A percentile compares a stretch with the other conserved stretches of the same genome.
These are phyloP conservation scores for Anagrus nilaparvatae DNA, from an alignment of 1,140 invertebrate genomes.

Conservation along the genomic window DNA sequence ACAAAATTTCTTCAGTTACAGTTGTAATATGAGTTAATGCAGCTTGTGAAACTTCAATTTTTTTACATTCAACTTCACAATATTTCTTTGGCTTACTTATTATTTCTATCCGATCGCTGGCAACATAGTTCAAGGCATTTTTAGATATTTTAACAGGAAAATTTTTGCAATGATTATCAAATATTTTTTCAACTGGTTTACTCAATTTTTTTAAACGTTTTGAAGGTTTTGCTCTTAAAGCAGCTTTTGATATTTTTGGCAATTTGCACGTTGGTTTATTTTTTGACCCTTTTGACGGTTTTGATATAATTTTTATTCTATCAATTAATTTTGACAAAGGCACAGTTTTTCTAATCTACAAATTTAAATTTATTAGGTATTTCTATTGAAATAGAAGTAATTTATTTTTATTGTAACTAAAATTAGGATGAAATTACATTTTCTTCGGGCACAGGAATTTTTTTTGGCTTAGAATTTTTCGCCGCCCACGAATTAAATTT, in stretches of 20 bases:
- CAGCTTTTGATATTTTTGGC: slow-evolving; percentile 15
- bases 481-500: slow-evolving; percentile 24
- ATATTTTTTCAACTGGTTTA: too few relatives aligned
- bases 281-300: background rate
- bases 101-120: slow-evolving; percentile 11
- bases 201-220: slow-evolving; percentile 15
- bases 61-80: slow-evolving; percentile 8
- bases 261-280: background rate
- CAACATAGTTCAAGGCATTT: slow-evolving; percentile 17
- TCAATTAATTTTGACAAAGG: slow-evolving; percentile 17
- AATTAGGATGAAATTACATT: slow-evolving; percentile 13
- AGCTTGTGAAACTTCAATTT: slow-evolving; percentile 3
- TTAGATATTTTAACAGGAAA: slow-evolving; percentile 12
- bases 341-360: slow-evolving; percentile 17
- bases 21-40: slow-evolving; percentile 5
- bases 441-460: slow-evolving; percentile 16
- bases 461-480: slow-evolving; percentile 19
- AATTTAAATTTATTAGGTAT: background rate
- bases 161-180: too few relatives aligned
- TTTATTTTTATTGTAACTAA: slow-evolving; percentile 6
- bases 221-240: slow-evolving; percentile 13
- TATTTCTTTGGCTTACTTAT: slow-evolving; percentile 12
- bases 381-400: background rate
- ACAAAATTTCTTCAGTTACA: slow-evolving; percentile 3
- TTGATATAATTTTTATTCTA: slow-evolving; percentile 13